Evolutionary conservation across 2,797 vertebrate genomes (phyloP), one percentile per base, ranked within the genome.

Genomic region (Lacerta viridis): DNA sequence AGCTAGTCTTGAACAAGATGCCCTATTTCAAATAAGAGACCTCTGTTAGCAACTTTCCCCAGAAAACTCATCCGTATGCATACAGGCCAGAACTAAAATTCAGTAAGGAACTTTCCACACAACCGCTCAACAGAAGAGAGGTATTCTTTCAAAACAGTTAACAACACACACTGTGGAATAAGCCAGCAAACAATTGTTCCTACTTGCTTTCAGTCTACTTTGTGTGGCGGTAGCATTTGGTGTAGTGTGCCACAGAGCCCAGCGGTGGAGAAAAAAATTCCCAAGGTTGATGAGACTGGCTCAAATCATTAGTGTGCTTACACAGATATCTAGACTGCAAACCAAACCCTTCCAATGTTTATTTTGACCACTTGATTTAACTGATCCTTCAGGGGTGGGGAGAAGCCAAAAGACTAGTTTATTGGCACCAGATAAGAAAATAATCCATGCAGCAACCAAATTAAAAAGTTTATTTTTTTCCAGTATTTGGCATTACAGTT

Each of bases 401-500:
- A 43, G n/a, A 79, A 61, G 11, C 64, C 18, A 69, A 80, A 68
- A 29, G 61, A 64, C 33, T 36, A 33, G 11, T 69, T 78, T 74
- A 69, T 25, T 77, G 59, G 80, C 82, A 41, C 61, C 77, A 55
- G 17, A 75, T 39, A 50, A 72, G 61, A 83, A 83, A 79, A 71
- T 71, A 79, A 25, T 71, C 81, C 75, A 90, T 69, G 18, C 33
- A 87, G 43, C 39, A 87, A 84, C 82, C 29, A 82, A 75, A 79
- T 59, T 43, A 50, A 64, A 55, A 80, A 81, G 39, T 39, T 86
- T 82, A 46, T 83, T 75, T 33, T 75, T 33, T 68, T 29, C 76
- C 75, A 68, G 66, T 50, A 77, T 87, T 74, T 90, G 75, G 75
- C 81, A 83, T 74, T 90, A 71, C 68, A 90, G 72, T 84, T 87